phyloP scores from a whole-genome alignment of 2,797 vertebrate genomes.

The Neosilurus hyrtlii region DNA sequence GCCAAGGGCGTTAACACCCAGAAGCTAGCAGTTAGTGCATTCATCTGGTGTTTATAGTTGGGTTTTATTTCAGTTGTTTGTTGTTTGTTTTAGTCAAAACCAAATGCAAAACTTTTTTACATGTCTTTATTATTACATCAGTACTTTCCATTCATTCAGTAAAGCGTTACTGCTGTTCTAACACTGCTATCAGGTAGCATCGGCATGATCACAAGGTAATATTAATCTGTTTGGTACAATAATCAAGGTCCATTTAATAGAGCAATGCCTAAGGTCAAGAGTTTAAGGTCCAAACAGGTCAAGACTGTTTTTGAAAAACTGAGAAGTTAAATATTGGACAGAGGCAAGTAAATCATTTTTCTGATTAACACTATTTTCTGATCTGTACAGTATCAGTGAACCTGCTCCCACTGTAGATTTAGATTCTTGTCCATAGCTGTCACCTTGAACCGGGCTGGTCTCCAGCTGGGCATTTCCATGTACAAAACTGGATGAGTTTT shows the following conservation, averaged over 20 bases:
- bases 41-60: not conserved
- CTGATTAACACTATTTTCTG: no score
- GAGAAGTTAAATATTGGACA: not conserved
- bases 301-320: not conserved
- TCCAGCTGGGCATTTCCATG: not conserved
- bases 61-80: not conserved
- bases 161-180: not conserved
- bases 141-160: not conserved
- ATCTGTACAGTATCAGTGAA: not conserved
- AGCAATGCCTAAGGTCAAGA: not conserved
- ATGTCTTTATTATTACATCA: not conserved
- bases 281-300: not conserved
- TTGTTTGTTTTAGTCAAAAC: not conserved
- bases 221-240: not conserved
- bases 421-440: not conserved
- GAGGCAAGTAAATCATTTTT: not conserved
- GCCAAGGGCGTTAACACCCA: not conserved
- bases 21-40: not conserved
- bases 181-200: not conserved
- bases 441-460: not conserved
- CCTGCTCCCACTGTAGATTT: not conserved
- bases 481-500: not conserved
- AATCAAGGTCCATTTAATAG: not conserved
- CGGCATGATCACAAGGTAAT: not conserved
- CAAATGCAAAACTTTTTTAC: not conserved